These are phyloP conservation scores for Caprella mutica DNA, from an alignment of 2,888 invertebrate genomes.

Conservation along the genomic window DNA sequence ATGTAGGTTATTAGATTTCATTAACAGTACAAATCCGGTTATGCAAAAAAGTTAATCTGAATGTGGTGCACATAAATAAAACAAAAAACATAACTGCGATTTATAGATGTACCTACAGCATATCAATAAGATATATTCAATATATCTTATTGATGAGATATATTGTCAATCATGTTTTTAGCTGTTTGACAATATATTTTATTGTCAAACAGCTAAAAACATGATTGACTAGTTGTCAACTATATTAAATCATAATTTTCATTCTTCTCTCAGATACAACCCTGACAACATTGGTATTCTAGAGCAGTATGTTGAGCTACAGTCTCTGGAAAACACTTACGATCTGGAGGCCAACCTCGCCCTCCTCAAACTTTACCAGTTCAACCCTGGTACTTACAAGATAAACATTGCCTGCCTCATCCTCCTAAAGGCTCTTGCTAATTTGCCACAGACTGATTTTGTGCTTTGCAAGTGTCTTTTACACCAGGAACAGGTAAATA, in stretches of 20 bases:
- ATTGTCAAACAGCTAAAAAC: no score
- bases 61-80: no score
- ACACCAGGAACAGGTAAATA: conserved; percentile 56
- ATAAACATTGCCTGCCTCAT: conserved; percentile 76
- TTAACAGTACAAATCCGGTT: no score
- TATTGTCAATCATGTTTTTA: no score
- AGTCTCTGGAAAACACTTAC: conserved; percentile 84
- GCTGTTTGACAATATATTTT: no score
- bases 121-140: no score
- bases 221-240: no score
- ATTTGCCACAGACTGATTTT: conserved; percentile 94
- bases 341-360: conserved; percentile 95
- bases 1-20: no score
- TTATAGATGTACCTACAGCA: no score
- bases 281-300: conserved; percentile 83
- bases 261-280: conserved; percentile 57
- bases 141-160: no score
- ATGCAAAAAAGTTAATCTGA: no score
- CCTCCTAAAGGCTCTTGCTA: conserved; percentile 86
- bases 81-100: no score
- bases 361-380: conserved; percentile 90
- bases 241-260: background rate
- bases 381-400: conserved; percentile 79
- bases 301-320: conserved; percentile 84
- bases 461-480: conserved; percentile 93